Evolutionary conservation across 1,140 invertebrate genomes (phyloP), one percentile per base, ranked within the genome.

Genomic region (Pogonomyrmex barbatus): DNA sequence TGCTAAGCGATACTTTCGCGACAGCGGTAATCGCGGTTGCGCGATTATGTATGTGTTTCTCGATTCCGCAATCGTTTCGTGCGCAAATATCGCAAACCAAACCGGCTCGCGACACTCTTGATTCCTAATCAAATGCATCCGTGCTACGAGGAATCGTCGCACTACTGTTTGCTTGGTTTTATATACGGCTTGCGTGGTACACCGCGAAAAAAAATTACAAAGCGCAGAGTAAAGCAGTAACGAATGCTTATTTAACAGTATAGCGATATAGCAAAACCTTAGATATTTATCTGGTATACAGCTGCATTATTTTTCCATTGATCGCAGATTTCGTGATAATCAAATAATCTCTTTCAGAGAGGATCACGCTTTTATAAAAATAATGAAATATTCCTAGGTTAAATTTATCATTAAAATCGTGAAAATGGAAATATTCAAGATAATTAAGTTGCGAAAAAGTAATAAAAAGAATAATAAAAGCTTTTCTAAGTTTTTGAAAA

Each of bases 41-140:
- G 50, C 56, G 24, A 24, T 24, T 24, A 85, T 45, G 24, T 24
- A 24, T 33, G 24, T 56, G 17, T n/a, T 62, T 73, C 33, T 84
- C 24, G 56, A n/a, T n/a, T 2, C 60, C 82, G 71, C 82, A 84
- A 77, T 84, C 82, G 45, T 75, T 85, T 85, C 73, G 73, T 85
- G 82, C 39, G 73, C 82, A 84, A 84, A 84, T 77, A 84, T 77
- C n/a, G 50, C 68, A 30, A 62, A 50, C 79, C 54, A 50, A 39
- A 30, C 24, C 24, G 24, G 24, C 45, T 42, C 39, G 50, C 33
- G 30, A n/a, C 56, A 50, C 60, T 85, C 82, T 65, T 76, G 82
- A 85, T 85, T 85, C 71, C 71, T 85, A 85, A 85, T 85, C 82
- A 65, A 85, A 85, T 42, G 82, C 73, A 77, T 56, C 47, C 60